These are phyloP conservation scores for Hiodon alosoides DNA, from an alignment of 2,113 vertebrate species.

Conservation along the genomic window DNA sequence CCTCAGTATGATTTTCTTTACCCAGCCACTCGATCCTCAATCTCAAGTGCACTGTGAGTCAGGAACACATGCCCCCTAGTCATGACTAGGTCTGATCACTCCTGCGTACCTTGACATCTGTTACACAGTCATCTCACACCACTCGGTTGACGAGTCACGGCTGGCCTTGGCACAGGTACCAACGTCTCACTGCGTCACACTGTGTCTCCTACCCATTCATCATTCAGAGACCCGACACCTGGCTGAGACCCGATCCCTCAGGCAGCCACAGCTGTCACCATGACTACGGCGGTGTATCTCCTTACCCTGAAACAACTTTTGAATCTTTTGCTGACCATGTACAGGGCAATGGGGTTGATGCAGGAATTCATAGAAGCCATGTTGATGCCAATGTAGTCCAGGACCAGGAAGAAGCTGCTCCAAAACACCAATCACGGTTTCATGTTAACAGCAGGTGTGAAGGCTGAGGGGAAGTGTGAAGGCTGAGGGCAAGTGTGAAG, in stretches of 20 bases:
- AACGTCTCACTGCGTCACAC: not conserved
- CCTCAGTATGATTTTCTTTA: no score
- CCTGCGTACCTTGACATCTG: not conserved
- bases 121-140: not conserved
- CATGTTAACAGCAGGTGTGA: not conserved
- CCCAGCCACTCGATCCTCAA: no score
- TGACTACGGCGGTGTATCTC: not conserved
- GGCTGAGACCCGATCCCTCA: not conserved
- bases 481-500: not conserved
- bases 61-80: not conserved
- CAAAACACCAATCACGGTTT: not conserved
- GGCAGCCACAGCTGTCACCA: not conserved
- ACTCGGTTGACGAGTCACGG: not conserved
- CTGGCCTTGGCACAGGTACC: not conserved
- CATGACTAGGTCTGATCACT: conserved; percentile 2
- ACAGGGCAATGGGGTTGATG: conserved; percentile 96
- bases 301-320: conserved; percentile 97
- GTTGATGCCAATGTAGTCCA: conserved; percentile 95
- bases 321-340: conserved; percentile 97
- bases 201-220: not conserved
- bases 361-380: conserved; percentile 97
- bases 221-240: not conserved
- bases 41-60: not conserved
- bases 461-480: not conserved
- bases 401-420: conserved; percentile 81